Conservation (phyloP, 2,113 vertebrate genomes). For the Gavialis gangeticus region DNA sequence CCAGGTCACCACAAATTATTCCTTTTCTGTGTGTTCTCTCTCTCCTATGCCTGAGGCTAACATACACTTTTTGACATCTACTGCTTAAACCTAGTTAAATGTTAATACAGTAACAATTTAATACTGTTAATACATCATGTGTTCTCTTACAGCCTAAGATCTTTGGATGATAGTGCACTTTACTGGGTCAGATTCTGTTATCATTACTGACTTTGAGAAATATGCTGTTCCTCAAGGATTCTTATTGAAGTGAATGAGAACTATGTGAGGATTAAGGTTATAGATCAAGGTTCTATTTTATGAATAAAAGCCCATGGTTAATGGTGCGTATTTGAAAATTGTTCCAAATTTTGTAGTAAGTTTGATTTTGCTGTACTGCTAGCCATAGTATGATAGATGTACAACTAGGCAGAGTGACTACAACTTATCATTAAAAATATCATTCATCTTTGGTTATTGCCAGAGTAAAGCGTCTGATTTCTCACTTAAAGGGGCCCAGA, state of each 20-base stretch:
- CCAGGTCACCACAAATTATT: background rate
- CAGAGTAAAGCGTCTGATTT: background rate
- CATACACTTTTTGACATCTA: background rate
- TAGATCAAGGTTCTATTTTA: background rate
- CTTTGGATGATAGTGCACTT: background rate
- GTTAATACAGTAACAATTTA: background rate
- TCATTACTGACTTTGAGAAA: fast-evolving
- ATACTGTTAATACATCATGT: background rate
- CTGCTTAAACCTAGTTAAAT: background rate
- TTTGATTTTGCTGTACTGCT: background rate
- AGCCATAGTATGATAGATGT: background rate
- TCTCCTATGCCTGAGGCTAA: background rate
- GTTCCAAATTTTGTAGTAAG: background rate
- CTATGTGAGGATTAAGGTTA: background rate
- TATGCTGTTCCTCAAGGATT: background rate
- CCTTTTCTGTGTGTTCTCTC: background rate
- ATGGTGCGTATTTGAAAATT: background rate
- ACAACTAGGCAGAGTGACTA: background rate
- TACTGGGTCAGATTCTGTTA: background rate
- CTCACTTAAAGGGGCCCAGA: background rate
- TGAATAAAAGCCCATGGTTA: background rate
- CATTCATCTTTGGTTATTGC: background rate
- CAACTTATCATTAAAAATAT: background rate
- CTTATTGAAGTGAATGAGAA: background rate
- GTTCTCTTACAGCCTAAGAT: fast-evolving